phyloP scores from a whole-genome alignment of 1,140 invertebrate genomes.

The Drosophila jambulina region DNA sequence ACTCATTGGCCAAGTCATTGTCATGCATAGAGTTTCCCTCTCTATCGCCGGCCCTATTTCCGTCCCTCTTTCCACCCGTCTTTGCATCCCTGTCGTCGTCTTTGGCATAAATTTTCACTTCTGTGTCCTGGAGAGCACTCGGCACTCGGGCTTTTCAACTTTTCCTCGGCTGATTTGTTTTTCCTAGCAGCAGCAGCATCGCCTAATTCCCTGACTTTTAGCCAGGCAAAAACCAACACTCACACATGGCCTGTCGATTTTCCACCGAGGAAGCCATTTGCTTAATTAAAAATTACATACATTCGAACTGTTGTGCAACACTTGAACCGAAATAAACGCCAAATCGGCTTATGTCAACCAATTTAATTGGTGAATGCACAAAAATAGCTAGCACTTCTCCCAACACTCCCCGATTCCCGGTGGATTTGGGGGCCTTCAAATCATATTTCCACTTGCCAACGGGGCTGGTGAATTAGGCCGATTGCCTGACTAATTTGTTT shows the following conservation, averaged over 20 bases:
- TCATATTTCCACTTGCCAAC: slow-evolving; percentile 29
- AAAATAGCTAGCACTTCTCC: slow-evolving; percentile 34
- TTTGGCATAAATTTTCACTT: slow-evolving; percentile 53
- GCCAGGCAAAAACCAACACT: neutral
- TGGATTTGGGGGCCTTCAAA: slow-evolving; percentile 17
- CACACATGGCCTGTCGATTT: slow-evolving; percentile 16
- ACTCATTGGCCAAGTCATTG: slow-evolving; percentile 58
- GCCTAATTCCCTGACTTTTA: slow-evolving; percentile 24
- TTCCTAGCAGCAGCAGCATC: slow-evolving; percentile 7
- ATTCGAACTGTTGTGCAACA: slow-evolving; percentile 45
- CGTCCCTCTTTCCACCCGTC: slow-evolving; percentile 1
- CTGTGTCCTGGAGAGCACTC: slow-evolving; percentile 10
- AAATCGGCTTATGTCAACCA: slow-evolving; percentile 74
- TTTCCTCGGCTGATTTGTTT: slow-evolving; percentile 29
- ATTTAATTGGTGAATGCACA: slow-evolving; percentile 69
- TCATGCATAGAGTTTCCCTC: slow-evolving; percentile 58
- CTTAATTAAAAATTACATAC: slow-evolving; percentile 56
- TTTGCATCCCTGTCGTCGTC: slow-evolving; percentile 3
- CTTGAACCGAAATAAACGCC: slow-evolving; percentile 21
- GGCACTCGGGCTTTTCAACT: slow-evolving; percentile 2
- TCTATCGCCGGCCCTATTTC: neutral
- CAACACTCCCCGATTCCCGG: neutral
- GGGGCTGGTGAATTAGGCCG: slow-evolving; percentile 14
- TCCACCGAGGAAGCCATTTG: slow-evolving; percentile 34
- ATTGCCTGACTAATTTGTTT: slow-evolving; percentile 30